These are phyloP conservation scores for Pogonophryne albipinna DNA, from an alignment of 2,797 vertebrate species.

Conservation along the genomic window DNA sequence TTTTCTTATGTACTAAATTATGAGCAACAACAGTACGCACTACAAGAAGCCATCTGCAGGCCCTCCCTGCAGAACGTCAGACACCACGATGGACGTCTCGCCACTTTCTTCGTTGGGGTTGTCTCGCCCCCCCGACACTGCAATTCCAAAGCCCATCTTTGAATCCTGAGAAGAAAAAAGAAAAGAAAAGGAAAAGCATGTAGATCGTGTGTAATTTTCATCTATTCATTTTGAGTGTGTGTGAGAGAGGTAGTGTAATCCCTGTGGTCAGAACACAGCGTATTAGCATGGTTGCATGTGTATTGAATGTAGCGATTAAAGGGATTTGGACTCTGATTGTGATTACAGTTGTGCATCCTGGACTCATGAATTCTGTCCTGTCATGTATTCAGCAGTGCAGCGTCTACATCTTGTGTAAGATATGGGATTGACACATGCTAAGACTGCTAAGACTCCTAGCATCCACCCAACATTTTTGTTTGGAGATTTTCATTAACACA, in stretches of 20 bases:
- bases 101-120: slow-evolving; percentile 96
- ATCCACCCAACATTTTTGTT: background rate
- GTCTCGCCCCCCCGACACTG: slow-evolving; percentile 95
- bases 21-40: slow-evolving; percentile 80
- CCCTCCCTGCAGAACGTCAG: slow-evolving; percentile 94
- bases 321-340: slow-evolving; percentile 36
- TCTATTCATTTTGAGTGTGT: background rate
- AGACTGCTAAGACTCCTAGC: no score
- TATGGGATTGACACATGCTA: slow-evolving; percentile 3
- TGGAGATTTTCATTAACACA: background rate
- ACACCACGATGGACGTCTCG: slow-evolving; percentile 94
- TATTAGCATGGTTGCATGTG: slow-evolving; percentile 34
- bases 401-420: background rate
- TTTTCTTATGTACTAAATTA: background rate
- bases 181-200: background rate
- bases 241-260: slow-evolving; percentile 42
- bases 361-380: slow-evolving; percentile 15
- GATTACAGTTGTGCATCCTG: slow-evolving; percentile 33
- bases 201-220: background rate
- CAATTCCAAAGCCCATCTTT: slow-evolving; percentile 98
- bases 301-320: slow-evolving; percentile 44
- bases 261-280: slow-evolving; percentile 21
- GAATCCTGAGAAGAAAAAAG: slow-evolving; percentile 84
- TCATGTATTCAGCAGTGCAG: background rate
- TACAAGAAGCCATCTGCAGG: slow-evolving; percentile 94